Percentiles rank a stretch among this genome's conserved stretches.
These are phyloP conservation scores for Aplysia californica DNA, from an alignment of 1,140 invertebrate genomes.

Conservation along the genomic window DNA sequence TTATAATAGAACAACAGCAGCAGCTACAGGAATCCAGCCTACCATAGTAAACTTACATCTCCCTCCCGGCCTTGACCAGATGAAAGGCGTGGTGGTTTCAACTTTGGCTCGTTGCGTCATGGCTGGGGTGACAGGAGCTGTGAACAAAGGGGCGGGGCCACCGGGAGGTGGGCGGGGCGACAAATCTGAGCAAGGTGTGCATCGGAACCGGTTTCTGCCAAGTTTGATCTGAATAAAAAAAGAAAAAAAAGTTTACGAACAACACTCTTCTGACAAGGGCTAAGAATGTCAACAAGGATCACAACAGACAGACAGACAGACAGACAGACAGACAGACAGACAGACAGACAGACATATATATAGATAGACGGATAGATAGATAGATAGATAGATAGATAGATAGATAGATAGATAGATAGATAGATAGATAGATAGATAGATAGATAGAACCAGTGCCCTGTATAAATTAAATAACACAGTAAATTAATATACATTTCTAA, in stretches of 20 bases:
- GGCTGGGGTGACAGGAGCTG: too few relatives aligned
- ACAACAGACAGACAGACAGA: neutral
- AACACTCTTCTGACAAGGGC: neutral
- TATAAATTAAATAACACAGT: too few relatives aligned
- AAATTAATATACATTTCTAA: too few relatives aligned
- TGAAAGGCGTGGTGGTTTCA: neutral
- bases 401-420: neutral
- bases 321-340: constrained; percentile 2
- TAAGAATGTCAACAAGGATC: neutral
- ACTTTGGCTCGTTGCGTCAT: neutral
- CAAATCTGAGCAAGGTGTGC: constrained; percentile 36
- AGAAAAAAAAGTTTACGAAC: neutral
- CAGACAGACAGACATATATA: neutral
- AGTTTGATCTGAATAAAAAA: constrained; percentile 39
- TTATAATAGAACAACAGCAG: neutral
- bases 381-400: neutral
- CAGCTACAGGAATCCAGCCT: neutral
- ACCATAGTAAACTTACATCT: too few relatives aligned
- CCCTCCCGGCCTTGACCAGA: too few relatives aligned
- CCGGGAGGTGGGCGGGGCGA: too few relatives aligned
- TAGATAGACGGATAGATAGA: neutral
- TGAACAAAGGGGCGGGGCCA: too few relatives aligned
- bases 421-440: neutral
- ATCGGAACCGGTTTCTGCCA: constrained; percentile 45
- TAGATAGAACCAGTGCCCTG: too few relatives aligned